These are phyloP conservation scores for Solea solea DNA, from an alignment of 2,113 vertebrate genomes.

Conservation along the genomic window DNA sequence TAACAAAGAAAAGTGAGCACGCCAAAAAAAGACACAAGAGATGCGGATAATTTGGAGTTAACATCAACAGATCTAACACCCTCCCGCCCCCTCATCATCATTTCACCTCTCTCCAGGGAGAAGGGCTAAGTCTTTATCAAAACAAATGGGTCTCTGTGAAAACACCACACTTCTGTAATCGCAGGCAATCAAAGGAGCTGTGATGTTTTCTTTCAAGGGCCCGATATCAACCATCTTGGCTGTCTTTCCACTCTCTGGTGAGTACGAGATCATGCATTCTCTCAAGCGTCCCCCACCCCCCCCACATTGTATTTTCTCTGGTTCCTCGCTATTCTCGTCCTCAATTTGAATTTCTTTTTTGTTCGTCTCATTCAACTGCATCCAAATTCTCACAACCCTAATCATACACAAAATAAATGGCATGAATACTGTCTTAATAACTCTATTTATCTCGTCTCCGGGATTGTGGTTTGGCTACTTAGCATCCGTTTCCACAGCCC, in stretches of 20 bases:
- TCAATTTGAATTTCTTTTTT: constrained; percentile 1
- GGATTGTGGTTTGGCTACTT: background rate
- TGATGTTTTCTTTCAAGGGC: constrained; percentile 53
- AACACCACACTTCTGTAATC: constrained; percentile 67
- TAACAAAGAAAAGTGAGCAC: background rate
- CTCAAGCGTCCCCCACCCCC: background rate
- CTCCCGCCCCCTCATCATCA: constrained; percentile 21
- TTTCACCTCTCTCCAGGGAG: constrained; percentile 44
- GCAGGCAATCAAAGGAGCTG: constrained; percentile 57
- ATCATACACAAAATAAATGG: constrained; percentile 6
- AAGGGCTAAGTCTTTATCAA: constrained; percentile 57
- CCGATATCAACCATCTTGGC: constrained; percentile 37
- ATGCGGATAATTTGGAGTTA: constrained; percentile 39
- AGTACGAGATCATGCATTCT: constrained; percentile 18
- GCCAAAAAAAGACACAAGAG: constrained; percentile 3
- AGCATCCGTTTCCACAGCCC: background rate
- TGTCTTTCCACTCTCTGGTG: constrained; percentile 23
- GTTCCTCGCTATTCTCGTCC: constrained; percentile 13
- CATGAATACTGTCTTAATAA: background rate
- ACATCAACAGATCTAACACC: constrained; percentile 18
- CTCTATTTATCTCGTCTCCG: background rate
- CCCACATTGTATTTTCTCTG: background rate
- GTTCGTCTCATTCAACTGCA: background rate
- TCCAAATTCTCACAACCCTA: background rate
- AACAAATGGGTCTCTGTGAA: constrained; percentile 67